Conservation (phyloP, 37 sponge, comb jelly and placozoan species). For the Haliclona indistincta region DNA sequence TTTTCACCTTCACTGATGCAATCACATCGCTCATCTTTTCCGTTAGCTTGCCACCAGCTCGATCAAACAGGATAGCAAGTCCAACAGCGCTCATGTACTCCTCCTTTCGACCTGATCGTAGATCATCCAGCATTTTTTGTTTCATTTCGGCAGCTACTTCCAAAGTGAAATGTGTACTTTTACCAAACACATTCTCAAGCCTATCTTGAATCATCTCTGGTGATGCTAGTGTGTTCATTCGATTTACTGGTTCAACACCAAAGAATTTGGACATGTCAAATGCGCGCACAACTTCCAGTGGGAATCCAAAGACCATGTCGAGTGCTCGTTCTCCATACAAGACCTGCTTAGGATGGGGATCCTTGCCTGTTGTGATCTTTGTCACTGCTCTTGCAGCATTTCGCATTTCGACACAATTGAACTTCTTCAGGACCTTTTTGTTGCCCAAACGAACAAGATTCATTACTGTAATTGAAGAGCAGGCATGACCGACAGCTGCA, state of each 20-base stretch:
- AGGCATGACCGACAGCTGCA: constrained; percentile 86
- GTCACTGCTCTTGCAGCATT: constrained; percentile 75
- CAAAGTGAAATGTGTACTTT: constrained; percentile 58
- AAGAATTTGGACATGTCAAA: constrained; percentile 86
- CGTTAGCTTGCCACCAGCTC: constrained; percentile 78
- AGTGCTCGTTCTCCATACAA: constrained; percentile 77
- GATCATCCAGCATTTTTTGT: constrained; percentile 68
- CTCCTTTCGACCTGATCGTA: constrained; percentile 61
- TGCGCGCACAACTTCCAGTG: constrained; percentile 47
- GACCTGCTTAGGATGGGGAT: constrained; percentile 72
- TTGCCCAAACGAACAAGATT: constrained; percentile 86
- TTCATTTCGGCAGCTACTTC: constrained; percentile 71
- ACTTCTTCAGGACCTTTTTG: constrained; percentile 61
- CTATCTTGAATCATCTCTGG: constrained; percentile 64
- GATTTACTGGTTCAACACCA: constrained; percentile 54
- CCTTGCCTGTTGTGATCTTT: constrained; percentile 64
- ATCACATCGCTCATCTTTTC: constrained; percentile 54
- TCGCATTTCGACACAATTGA: constrained; percentile 71
- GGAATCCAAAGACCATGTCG: constrained; percentile 76
- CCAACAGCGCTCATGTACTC: constrained; percentile 85
- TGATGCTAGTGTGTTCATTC: constrained; percentile 80
- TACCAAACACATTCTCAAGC: constrained; percentile 68
- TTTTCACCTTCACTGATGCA: constrained; percentile 24
- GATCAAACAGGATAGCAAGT: constrained; percentile 71
- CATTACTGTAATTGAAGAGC: constrained; percentile 75